Evolutionary conservation across 2,888 invertebrate species (phyloP).

Genomic region (Limenitis camilla): DNA sequence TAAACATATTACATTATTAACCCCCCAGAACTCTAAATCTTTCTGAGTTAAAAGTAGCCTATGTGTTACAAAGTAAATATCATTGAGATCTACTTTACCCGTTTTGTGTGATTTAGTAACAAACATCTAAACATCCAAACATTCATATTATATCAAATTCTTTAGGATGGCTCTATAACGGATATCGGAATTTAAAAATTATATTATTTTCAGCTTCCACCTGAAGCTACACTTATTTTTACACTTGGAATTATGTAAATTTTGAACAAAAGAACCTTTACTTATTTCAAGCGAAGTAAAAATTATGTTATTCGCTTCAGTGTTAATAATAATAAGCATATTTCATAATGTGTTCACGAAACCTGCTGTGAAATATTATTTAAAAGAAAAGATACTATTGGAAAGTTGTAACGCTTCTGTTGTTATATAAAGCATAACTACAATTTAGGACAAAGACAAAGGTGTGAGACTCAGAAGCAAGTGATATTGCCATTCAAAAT

Average conservation of each 20-base stretch:
- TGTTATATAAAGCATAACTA: slow-evolving; percentile 68
- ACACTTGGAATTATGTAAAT: background rate
- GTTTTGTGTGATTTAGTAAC: no score
- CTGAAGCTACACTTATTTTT: background rate
- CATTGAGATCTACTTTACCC: no score
- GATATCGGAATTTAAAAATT: no score
- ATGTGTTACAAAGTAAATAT: no score
- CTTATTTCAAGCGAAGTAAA: background rate
- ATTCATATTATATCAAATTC: no score
- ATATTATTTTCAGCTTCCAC: no score
- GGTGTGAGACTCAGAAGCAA: slow-evolving; percentile 49
- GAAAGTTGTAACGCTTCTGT: slow-evolving; percentile 65
- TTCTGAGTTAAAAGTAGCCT: no score
- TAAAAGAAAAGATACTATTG: slow-evolving; percentile 32
- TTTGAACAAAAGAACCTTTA: background rate
- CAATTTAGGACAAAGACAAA: slow-evolving; percentile 62
- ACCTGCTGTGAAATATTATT: slow-evolving; percentile 14
- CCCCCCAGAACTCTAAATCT: no score
- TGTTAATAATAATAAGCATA: slow-evolving; percentile 1
- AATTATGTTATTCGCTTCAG: slow-evolving; percentile 4
- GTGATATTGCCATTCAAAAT: slow-evolving; percentile 68
- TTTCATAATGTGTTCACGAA: slow-evolving; percentile 14
- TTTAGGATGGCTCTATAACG: no score
- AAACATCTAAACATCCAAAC: no score
- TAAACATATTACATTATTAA: no score